Percentiles rank a stretch among this genome's conserved stretches.
Conservation (phyloP, 2,113 vertebrate species). For the Centropus bengalensis region DNA sequence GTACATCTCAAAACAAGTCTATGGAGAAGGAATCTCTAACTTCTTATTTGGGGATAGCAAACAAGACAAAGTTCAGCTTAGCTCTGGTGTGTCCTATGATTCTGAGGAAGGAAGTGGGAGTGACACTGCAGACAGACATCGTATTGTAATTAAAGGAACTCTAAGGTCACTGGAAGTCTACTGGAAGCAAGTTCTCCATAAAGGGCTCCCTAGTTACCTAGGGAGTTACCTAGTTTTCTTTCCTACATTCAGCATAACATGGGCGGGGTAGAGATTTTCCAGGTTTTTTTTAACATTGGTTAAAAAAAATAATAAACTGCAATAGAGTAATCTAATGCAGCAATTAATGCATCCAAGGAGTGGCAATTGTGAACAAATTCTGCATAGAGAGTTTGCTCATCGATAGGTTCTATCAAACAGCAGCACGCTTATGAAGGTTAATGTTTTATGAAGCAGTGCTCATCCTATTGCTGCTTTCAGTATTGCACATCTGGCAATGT, state of each 20-base stretch:
- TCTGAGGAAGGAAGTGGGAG: constrained; percentile 2
- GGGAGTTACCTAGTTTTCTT: background rate
- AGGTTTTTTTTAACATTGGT: background rate
- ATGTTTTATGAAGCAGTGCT: background rate
- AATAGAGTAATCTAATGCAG: background rate
- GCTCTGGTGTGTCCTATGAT: background rate
- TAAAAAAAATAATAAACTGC: background rate
- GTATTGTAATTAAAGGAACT: background rate
- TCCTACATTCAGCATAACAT: background rate
- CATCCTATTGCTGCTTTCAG: background rate
- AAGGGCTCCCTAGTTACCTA: background rate
- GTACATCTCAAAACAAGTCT: background rate
- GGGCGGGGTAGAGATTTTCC: background rate
- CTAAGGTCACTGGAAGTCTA: background rate
- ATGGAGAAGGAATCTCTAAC: background rate
- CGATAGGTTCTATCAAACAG: background rate
- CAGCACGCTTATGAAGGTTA: fast-evolving
- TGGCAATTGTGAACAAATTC: background rate
- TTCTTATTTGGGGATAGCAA: background rate
- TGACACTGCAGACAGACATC: background rate
- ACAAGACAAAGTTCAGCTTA: background rate
- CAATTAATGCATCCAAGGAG: background rate
- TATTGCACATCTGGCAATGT: background rate
- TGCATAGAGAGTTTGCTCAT: background rate
- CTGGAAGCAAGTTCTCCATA: background rate